A percentile compares a stretch with the other conserved stretches of the same genome.
phyloP scores from a whole-genome alignment of 2,888 invertebrate species.

The Papilio protenor region DNA sequence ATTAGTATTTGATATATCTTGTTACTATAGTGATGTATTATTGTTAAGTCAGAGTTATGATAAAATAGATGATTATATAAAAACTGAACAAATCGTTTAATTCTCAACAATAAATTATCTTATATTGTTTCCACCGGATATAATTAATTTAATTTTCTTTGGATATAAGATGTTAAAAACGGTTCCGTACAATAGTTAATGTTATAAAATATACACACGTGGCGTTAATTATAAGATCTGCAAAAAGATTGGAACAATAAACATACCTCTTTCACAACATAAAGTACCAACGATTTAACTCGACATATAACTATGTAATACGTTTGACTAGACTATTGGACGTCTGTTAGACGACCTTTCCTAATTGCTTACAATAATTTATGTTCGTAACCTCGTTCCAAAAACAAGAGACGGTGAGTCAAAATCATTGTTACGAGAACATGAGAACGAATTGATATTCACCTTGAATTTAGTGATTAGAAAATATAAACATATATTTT shows the following conservation, averaged over 20 bases:
- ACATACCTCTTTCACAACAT: neutral
- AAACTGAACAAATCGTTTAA: no score
- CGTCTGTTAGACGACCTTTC: conserved; percentile 22
- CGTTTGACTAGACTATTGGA: conserved; percentile 17
- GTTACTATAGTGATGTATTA: no score
- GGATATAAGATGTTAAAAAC: neutral
- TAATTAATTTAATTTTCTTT: neutral
- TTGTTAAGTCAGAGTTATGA: no score
- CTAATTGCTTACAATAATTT: conserved; percentile 28
- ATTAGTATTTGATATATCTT: no score
- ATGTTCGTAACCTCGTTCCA: conserved; percentile 26
- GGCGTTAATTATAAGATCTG: neutral
- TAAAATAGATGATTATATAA: no score
- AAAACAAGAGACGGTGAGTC: conserved; percentile 19
- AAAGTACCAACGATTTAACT: neutral
- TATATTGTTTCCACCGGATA: neutral
- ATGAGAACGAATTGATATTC: conserved; percentile 10
- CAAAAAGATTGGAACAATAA: neutral
- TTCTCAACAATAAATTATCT: no score
- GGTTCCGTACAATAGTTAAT: no score
- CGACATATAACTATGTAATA: neutral
- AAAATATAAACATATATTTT: neutral
- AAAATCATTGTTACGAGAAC: conserved; percentile 10
- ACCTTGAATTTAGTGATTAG: conserved; percentile 15
- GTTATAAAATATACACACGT: no score